Base-by-base conservation (phyloP, 2,113 vertebrate species). In the Campylorhamphus procurvoides region DNA sequence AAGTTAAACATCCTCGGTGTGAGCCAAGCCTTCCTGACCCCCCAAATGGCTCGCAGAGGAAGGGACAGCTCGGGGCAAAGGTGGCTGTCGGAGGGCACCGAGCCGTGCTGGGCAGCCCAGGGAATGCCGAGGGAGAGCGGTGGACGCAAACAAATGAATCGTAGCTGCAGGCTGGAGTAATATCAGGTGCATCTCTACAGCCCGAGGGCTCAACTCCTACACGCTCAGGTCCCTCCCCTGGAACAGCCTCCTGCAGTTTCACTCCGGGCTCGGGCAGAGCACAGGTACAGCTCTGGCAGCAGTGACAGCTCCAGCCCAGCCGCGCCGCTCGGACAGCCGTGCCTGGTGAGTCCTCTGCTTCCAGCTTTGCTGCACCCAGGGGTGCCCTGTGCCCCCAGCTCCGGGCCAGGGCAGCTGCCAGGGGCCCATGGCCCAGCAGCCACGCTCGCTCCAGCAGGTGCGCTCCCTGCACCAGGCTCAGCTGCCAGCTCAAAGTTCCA, bases 131-230 rank as follows among this genome's bases (percentile, higher is more conserved):
- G 95, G 88, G 92, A 96, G 97, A 97, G 96, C 95, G 93, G 88
- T 94, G 97, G 98, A 97, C 94, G 96, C 97, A 98, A 98, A 98
- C 97, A 97, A 98, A 97, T 97, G 98, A 98, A 98, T 95, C 89
- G 98, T 99, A 97, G 99, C 99, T 99, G 89, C 97, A 97, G 99
- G 99, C 99, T 96, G 98, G 98, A 98, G 98, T 98, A 99, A 99
- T 99, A 99, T 99, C 98, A 99, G 98, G 98, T 98, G 98, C 98
- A 99, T 99, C 98, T 98, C 97, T 98, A 98, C 98, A 98, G 98
- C 99, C 99, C 58, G 96, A 99, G 99, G 99, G 99, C 98, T 98
- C 98, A 98, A 98, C 98, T 99, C 98, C 98, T 99, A 98, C 97
- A 98, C 98, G 98, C 96, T 98, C 98, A 99, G 98, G 98, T 98